Base-by-base conservation (phyloP, 2,113 vertebrate genomes). In the Channa argus region DNA sequence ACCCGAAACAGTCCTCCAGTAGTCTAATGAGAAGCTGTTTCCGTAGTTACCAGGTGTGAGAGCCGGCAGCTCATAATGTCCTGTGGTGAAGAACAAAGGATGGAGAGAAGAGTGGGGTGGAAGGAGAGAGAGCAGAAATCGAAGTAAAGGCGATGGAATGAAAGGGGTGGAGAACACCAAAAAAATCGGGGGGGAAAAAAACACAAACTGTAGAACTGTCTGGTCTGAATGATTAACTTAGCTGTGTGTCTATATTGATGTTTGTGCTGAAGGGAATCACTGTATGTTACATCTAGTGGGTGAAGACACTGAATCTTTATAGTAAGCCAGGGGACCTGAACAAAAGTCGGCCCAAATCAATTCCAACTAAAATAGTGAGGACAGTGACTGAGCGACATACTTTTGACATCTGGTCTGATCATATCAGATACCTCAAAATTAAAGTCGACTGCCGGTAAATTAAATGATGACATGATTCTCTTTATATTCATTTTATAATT, bases 11-110 rank as follows among this genome's bases (percentile, higher is more conserved):
- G 59, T 70, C 68, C 76, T 82, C 55, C 34, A 53, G 71, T 65
- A n/a, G 72, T 72, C 65, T 83, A 89, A 88, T 67, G 84, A 87
- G 83, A 80, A 83, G 76, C 85, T 12, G 80, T 89, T 90, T 80
- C 81, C 77, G 67, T 90, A 82, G 87, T 89, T 79, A 81, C 84
- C 91, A 89, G 86, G 84, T 90, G 83, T 39, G 82, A 12, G 70
- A 86, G 72, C 70, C 56, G 8, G 62, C 71, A 79, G 76, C 83
- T 70, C 54, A 34, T 75, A 71, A 75, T 39, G 58, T 83, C 83
- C 80, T 64, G 72, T 37, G 70, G 74, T 24, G 83, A 72, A 38
- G 84, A 89, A 85, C 83, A 89, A 90, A 86, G 76, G 52, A 80
- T 5, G 7, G 34, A 9, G 8, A 52, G 60, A 45, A 44, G 62